phyloP scores from a whole-genome alignment of 2,888 invertebrate species.

The Watsonalla cultraria region DNA sequence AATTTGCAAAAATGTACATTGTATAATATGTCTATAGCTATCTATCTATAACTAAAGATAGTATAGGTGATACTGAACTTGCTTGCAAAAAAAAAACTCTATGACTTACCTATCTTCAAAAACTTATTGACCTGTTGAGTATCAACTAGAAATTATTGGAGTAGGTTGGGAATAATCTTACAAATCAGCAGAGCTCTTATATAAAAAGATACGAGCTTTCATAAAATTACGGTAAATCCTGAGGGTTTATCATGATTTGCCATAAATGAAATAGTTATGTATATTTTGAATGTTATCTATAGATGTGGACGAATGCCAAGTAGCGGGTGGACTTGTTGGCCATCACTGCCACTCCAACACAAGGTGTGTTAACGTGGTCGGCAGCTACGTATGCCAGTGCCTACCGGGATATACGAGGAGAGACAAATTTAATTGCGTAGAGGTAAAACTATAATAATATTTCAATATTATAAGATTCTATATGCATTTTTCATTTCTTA shows the following conservation, averaged over 20 bases:
- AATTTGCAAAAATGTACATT: constrained; percentile 1
- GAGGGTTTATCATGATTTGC: too few relatives aligned
- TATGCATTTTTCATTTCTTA: neutral
- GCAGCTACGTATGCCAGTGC: constrained; percentile 92
- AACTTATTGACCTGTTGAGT: too few relatives aligned
- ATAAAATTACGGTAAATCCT: neutral
- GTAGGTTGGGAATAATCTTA: too few relatives aligned
- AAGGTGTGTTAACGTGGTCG: constrained; percentile 88
- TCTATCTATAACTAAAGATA: too few relatives aligned
- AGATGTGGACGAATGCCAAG: constrained; percentile 93
- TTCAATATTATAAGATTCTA: too few relatives aligned
- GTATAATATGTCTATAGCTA: neutral
- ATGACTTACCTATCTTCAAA: too few relatives aligned
- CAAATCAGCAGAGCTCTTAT: too few relatives aligned
- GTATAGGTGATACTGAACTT: too few relatives aligned
- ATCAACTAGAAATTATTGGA: too few relatives aligned
- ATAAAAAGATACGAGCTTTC: too few relatives aligned
- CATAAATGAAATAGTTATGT: too few relatives aligned
- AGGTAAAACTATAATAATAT: constrained; percentile 66
- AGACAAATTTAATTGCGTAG: constrained; percentile 89
- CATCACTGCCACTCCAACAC: constrained; percentile 93
- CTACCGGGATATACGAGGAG: constrained; percentile 86
- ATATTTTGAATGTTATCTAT: constrained; percentile 9
- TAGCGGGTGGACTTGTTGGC: constrained; percentile 86
- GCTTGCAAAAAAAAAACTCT: too few relatives aligned